Percentiles rank a stretch among this genome's conserved stretches.
phyloP scores from a whole-genome alignment of 1,140 invertebrate species.

The Scaptomyza montana region DNA sequence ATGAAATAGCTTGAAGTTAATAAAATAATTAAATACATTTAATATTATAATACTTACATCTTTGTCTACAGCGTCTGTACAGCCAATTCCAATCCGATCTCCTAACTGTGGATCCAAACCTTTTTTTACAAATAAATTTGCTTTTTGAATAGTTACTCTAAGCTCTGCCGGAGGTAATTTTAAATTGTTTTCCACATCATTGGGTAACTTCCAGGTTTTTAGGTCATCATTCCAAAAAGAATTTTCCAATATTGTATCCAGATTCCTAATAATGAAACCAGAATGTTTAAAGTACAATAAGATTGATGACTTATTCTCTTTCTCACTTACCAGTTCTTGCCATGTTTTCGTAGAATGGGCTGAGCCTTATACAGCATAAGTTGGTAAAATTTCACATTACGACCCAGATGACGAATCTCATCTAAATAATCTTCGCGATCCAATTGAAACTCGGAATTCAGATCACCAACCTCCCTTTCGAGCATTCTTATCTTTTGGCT shows the following conservation, averaged over 20 bases:
- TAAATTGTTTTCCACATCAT: constrained; percentile 64
- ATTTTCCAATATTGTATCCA: constrained; percentile 88
- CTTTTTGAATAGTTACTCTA: constrained; percentile 10
- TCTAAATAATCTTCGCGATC: constrained; percentile 94
- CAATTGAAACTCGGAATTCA: constrained; percentile 93
- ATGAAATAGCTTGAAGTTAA: too few species aligned
- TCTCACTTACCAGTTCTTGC: constrained; percentile 87
- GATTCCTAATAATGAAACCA: constrained; percentile 78
- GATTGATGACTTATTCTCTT: too few species aligned
- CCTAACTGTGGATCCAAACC: background rate
- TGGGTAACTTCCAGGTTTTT: constrained; percentile 90
- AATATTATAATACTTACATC: background rate
- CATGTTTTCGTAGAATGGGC: constrained; percentile 89
- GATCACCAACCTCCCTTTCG: constrained; percentile 90
- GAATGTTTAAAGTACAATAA: background rate
- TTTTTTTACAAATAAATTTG: constrained; percentile 13
- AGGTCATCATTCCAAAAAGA: constrained; percentile 91
- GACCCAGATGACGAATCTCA: constrained; percentile 91
- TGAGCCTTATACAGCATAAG: constrained; percentile 90
- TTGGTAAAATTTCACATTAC: constrained; percentile 88
- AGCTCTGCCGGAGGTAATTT: constrained; percentile 50
- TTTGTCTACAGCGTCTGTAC: constrained; percentile 2
- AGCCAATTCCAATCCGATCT: constrained; percentile 4
- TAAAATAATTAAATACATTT: too few species aligned
- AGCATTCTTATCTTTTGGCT: constrained; percentile 87